Base-by-base conservation (phyloP, 2,797 vertebrate species). In the Molossus molossus region DNA sequence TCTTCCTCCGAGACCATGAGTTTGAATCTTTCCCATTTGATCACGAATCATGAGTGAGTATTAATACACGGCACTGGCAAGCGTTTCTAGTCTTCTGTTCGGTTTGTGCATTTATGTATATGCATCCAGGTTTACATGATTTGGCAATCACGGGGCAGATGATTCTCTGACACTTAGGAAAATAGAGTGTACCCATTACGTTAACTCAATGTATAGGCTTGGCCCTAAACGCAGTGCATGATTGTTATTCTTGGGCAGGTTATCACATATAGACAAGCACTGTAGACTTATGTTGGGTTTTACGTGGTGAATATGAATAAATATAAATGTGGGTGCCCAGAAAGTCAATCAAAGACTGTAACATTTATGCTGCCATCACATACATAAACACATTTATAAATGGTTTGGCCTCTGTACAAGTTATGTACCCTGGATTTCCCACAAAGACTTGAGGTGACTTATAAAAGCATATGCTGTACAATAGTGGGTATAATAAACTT, bases 361-460 rank as follows among this genome's bases (percentile, higher is more conserved):
- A 15, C 14, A 50, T 94, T 79, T 65, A 80, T 76, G 45, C 29
- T 87, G 20, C 45, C 40, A 4, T 88, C 60, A 86, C 21, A 14
- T 37, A 83, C 21, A 55, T 5, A 73, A 72, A 9, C 29, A 77
- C 25, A 65, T 72, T 87, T 87, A 45, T 58, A 79, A 80, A 64
- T n/a, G 73, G 9, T 58, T 45, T 69, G 17, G 18, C n/a, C 27
- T 85, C 76, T 69, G 11, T n/a, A 18, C 0, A 72, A 57, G 77
- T 62, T 69, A 29, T 87, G 40, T 9, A 27, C 14, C 15, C 14
- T 93, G 6, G n/a, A 82, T 93, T 92, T 73, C 53, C 65, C 65
- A 72, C 11, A 23, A 76, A 85, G n/a, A 65, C 57, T 69, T 79
- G n/a, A 87, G 82, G 58, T 79, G 25, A 90, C 69, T 93, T 94